Evolutionary conservation across 2,113 vertebrate species (phyloP), one percentile per base, ranked within the genome.

Genomic region (Isichthys henryi): DNA sequence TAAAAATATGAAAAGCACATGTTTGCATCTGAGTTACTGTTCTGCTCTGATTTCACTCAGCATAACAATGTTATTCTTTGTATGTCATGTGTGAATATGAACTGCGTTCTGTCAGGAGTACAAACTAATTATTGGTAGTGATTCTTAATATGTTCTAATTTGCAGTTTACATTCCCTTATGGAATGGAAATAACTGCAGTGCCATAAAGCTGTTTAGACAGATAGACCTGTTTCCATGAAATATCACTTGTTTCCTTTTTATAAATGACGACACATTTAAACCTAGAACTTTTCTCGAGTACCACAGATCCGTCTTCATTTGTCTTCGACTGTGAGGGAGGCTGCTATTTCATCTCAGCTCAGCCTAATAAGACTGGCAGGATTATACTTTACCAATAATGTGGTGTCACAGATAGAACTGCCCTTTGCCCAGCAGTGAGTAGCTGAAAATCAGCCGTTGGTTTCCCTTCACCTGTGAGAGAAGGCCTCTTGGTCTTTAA

Each of bases 311-410:
- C 58, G 50, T 89, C 88, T 89, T 84, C 89, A 89, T 53, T 70
- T 84, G 87, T 88, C 90, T 87, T 9, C 89, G 90, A 83, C 88
- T 90, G 91, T 93, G 94, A 95, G 93, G 94, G 1, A 93, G 94
- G 92, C 93, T 43, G 3, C 31, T 66, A 46, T 58, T 23, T 88
- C 56, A 66, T 58, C 35, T 50, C 49, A 19, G 2, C 10, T 87
- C 91, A 93, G 90, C 93, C 94, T 96, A 96, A 95, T 96, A 96
- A 96, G 94, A 92, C 93, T 91, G 93, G 90, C 93, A 96, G 95
- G 96, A 95, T 95, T 93, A 62, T 94, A 94, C 94, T 94, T 95
- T 94, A 92, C 94, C 92, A 92, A 93, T 94, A 95, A 88, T 53
- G 39, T 46, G 39, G 23, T 88, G 52, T 50, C 87, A 88, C 35